A percentile compares a stretch with the other conserved stretches of the same genome.
phyloP scores from a whole-genome alignment of 2,797 vertebrate genomes.

The Corythornis leucogaster region DNA sequence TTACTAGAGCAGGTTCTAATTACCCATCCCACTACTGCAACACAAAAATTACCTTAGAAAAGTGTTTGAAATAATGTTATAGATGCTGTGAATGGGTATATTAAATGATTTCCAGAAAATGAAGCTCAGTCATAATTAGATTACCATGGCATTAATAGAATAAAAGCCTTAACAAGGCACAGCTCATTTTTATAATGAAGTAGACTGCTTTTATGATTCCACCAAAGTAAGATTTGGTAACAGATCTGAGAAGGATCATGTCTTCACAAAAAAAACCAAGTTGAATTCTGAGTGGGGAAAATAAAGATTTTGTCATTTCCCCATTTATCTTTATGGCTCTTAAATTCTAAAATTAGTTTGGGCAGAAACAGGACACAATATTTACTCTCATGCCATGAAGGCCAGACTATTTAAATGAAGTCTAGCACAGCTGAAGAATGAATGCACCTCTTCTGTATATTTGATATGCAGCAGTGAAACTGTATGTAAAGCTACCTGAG shows the following conservation, averaged over 20 bases:
- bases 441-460: not conserved
- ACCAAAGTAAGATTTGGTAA: not conserved
- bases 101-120: constrained; percentile 12
- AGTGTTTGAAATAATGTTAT: not conserved
- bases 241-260: not conserved
- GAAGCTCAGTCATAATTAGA: constrained; percentile 1
- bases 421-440: not conserved
- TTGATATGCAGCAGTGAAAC: not conserved
- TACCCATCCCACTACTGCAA: constrained; percentile 20
- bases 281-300: not conserved
- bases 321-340: not conserved
- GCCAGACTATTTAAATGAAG: not conserved
- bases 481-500: not conserved
- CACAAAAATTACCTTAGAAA: constrained; percentile 31
- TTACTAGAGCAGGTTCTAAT: constrained; percentile 61
- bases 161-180: not conserved
- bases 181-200: not conserved
- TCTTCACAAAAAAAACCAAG: not conserved
- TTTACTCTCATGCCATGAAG: not conserved
- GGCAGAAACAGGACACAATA: not conserved
- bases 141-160: constrained; percentile 36
- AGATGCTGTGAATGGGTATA: not conserved
- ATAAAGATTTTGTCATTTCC: not conserved
- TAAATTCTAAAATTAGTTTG: not conserved
- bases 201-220: not conserved